phyloP scores from a whole-genome alignment of 2,113 vertebrate species.

The Dipodomys ordii region DNA sequence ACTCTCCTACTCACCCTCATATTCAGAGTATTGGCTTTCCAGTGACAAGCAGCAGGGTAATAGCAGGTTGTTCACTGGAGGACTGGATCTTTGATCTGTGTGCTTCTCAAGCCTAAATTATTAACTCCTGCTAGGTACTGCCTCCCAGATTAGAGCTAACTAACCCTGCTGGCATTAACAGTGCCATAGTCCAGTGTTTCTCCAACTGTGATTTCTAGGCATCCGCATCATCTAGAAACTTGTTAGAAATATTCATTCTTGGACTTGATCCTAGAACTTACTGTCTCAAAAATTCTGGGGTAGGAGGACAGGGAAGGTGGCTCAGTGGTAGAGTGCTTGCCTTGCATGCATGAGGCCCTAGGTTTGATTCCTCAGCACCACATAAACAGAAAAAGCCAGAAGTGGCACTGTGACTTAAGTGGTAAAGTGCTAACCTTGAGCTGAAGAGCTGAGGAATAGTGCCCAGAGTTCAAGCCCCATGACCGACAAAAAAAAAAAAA shows the following conservation, averaged over 20 bases:
- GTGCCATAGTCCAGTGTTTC: background rate
- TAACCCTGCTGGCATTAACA: background rate
- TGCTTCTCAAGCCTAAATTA: background rate
- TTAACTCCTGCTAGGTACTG: background rate
- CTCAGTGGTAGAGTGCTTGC: background rate
- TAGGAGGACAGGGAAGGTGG: background rate
- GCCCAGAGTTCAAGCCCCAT: background rate
- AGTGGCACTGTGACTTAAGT: too few species aligned
- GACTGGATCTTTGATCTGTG: slow-evolving; percentile 22
- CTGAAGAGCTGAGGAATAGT: background rate
- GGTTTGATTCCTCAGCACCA: too few species aligned
- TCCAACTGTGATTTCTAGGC: background rate
- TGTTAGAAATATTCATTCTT: slow-evolving; percentile 44
- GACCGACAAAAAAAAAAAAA: too few species aligned
- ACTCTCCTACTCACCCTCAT: background rate
- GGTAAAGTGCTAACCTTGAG: too few species aligned
- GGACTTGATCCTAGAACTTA: background rate
- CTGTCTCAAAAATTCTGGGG: background rate
- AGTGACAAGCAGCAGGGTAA: background rate
- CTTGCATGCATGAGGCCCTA: too few species aligned
- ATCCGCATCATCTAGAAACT: background rate
- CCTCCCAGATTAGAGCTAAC: background rate
- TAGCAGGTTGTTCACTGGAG: background rate
- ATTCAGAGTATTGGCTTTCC: background rate
- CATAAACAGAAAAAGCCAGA: too few species aligned